Evolutionary conservation across 2,797 vertebrate species (phyloP).

Genomic region (Poeciliopsis infans): DNA sequence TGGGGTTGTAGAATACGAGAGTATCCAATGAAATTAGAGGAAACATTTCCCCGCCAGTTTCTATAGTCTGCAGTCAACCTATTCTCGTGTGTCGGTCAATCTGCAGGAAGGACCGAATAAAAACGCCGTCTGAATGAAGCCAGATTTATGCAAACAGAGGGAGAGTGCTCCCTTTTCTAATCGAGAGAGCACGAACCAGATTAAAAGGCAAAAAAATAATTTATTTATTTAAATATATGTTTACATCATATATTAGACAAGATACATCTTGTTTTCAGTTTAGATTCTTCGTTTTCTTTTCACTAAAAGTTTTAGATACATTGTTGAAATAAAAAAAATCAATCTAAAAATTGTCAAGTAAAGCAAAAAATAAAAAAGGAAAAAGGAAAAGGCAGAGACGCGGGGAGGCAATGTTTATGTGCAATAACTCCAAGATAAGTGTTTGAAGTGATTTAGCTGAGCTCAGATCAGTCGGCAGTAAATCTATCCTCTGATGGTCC

Average conservation of each 20-base stretch:
- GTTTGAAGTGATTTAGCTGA: slow-evolving; percentile 70
- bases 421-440: slow-evolving; percentile 71
- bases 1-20: background rate
- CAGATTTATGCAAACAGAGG: background rate
- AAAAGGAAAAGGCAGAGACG: slow-evolving; percentile 10
- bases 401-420: slow-evolving; percentile 52
- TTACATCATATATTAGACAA: background rate
- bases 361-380: slow-evolving; percentile 12
- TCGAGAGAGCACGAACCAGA: background rate
- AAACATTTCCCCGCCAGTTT: background rate
- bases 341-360: slow-evolving; percentile 21
- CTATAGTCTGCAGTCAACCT: background rate
- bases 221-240: background rate
- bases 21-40: background rate
- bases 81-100: no score
- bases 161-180: background rate
- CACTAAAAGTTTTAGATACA: background rate
- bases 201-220: background rate
- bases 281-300: background rate
- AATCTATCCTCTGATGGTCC: slow-evolving; percentile 64
- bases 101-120: background rate
- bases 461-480: slow-evolving; percentile 64
- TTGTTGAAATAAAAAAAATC: background rate
- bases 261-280: background rate
- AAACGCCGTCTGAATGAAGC: background rate